These are phyloP conservation scores for Eristalis tenax DNA, from an alignment of 2,888 invertebrate genomes.

Conservation along the genomic window DNA sequence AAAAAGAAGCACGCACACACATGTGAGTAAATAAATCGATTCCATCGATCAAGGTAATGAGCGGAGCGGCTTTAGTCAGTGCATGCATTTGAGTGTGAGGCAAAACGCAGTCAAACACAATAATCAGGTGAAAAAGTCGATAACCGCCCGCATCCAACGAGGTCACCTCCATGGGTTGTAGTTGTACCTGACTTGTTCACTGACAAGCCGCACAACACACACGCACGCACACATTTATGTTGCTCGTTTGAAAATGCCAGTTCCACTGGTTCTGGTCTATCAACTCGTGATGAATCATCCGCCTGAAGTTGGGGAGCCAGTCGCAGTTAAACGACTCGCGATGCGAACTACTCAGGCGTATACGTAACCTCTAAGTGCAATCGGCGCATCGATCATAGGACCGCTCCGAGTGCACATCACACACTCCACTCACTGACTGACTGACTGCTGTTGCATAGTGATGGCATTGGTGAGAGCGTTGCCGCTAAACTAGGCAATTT, in stretches of 20 bases:
- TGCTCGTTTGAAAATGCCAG: slow-evolving; percentile 40
- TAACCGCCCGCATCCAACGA: slow-evolving; percentile 70
- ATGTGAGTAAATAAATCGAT: slow-evolving; percentile 68
- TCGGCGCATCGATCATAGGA: slow-evolving; percentile 13
- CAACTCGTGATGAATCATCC: slow-evolving; percentile 56
- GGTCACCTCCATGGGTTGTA: slow-evolving; percentile 66
- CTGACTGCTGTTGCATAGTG: not conserved
- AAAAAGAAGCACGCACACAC: slow-evolving; percentile 15
- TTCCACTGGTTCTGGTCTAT: slow-evolving; percentile 64
- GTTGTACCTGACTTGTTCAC: slow-evolving; percentile 27
- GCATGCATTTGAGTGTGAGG: slow-evolving; percentile 26
- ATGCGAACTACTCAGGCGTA: slow-evolving; percentile 48
- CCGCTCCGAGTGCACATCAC: not conserved
- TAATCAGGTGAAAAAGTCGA: slow-evolving; percentile 72
- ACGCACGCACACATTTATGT: not conserved
- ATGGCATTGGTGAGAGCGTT: slow-evolving; percentile 17
- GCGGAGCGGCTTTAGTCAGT: slow-evolving; percentile 23
- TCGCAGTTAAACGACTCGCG: slow-evolving; percentile 14
- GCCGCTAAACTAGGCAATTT: not conserved
- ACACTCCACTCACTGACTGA: not conserved
- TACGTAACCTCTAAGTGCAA: slow-evolving; percentile 61
- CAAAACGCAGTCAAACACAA: slow-evolving; percentile 67
- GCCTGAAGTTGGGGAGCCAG: slow-evolving; percentile 22
- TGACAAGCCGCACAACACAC: not conserved
- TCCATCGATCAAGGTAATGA: slow-evolving; percentile 71